Base-by-base conservation (phyloP, 1,140 invertebrate species). In the Ptiloglossa arizonensis region DNA sequence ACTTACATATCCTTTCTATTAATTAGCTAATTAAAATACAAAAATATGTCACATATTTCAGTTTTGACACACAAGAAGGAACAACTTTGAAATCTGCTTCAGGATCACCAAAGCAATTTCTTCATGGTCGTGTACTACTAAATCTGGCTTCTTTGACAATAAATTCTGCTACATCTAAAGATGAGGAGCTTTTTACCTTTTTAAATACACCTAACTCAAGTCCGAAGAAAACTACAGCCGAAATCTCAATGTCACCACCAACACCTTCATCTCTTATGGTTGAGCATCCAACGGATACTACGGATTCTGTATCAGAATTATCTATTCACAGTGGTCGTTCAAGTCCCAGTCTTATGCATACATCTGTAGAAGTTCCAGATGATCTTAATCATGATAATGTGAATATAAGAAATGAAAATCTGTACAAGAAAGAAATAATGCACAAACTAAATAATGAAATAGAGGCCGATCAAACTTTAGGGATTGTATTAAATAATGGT, bases 271-370 rank as follows among this genome's bases (percentile, higher is more conserved):
- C 87, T 0, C 68, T 86, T 15, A 74, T 87, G 62, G 76, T 89
- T 5, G 89, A 91, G 50, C 82, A 84, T 68, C 72, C 86, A 32
- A 70, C 80, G 0, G 86, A 89, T 62, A 86, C 84, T 69, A 71
- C 82, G 46, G 90, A 91, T 76, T 88, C 87, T 19, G 70, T 86
- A 54, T 88, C 87, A 6, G 89, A 90, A 71, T 80, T 87, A 57
- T 88, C 87, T 3, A 63, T 84, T 63, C 76, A 84, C 11, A 91
- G 87, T 67, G 85, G 83, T 46, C 59, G 62, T 22, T 84, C 87
- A 9, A 91, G 89, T 60, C 86, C 90, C 38, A 77, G 73, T 71
- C 75, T 72, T 19, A 38, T 79, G 24, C 81, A 89, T 76, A 72
- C 77, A 15, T 88, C 86, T 11, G 50, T 86, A 59, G 86, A 84